Evolutionary conservation across 2,888 invertebrate species (phyloP), one percentile per base, ranked within the genome.

Genomic region (Andrena trimmerana): DNA sequence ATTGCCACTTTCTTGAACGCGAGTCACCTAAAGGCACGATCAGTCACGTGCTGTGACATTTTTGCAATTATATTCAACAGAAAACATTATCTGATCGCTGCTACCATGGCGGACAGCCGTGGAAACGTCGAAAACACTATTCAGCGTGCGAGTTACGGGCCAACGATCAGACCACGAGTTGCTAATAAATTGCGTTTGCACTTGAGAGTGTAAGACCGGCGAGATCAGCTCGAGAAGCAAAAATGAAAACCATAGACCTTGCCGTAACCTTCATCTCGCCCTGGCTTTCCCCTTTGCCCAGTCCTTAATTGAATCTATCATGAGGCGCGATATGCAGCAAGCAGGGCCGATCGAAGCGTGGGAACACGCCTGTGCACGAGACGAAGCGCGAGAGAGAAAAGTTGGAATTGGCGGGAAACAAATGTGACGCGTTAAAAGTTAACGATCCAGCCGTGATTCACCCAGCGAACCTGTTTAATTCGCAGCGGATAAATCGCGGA

Each of bases 291-390:
- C 88, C 74, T 77, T 71, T 71, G 42, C 16, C 74, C 69, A 67
- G 76, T 86, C 76, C 79, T 84, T 88, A 87, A 87, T 86, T 81
- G 73, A 65, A 65, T 24, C 54, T 86, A 83, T 78, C 79, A 67
- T 52, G 59, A 33, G 59, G 74, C 52, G 48, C 48, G 72, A 79
- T 78, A 72, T 63, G 70, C 80, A 48, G 33, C 76, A 48, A 48
- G 20, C 69, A 52, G 60, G 63, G 72, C 42, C 69, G 72, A 48
- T n/a, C 72, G 48, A 60, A 69, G 54, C 86, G 88, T 88, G 88
- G 60, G 80, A 88, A 86, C 70, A 78, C 67, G 62, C 33, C 27
- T 52, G 42, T n/a, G 16, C 54, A 63, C 54, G 67, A 73, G 70
- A 75, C 20, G 36, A n/a, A 24, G 33, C 50, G 52, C 13, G 48